phyloP scores from a whole-genome alignment of 2,797 vertebrate species.

The Loriculus beryllinus region DNA sequence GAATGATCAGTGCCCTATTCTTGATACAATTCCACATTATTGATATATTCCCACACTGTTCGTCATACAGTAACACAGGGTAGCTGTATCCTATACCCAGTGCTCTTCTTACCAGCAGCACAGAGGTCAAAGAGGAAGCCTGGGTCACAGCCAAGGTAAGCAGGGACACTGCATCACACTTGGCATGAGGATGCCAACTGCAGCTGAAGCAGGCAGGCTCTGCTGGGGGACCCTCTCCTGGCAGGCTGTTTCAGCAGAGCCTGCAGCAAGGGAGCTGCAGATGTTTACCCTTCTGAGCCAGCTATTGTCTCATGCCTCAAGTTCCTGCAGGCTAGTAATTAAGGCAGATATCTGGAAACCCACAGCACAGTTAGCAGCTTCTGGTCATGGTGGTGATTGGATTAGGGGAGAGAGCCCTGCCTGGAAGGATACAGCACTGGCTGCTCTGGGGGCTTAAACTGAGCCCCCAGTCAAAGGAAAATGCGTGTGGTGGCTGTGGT shows the following conservation, averaged over 20 bases:
- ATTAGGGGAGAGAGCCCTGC: constrained; percentile 29
- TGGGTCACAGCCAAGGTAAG: neutral
- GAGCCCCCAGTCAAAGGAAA: constrained; percentile 37
- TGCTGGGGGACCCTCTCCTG: neutral
- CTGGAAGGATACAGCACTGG: constrained; percentile 29
- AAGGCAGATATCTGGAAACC: constrained; percentile 44
- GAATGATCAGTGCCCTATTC: fast-evolving
- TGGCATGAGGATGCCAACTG: neutral
- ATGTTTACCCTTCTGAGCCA: constrained; percentile 18
- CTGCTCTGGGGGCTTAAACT: constrained; percentile 7
- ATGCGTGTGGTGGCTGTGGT: constrained; percentile 32
- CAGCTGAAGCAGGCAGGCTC: neutral
- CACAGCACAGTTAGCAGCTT: constrained; percentile 26
- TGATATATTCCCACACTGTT: fast-evolving
- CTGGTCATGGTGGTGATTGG: constrained; percentile 53
- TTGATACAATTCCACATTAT: fast-evolving
- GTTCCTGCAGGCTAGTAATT: neutral
- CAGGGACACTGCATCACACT: neutral
- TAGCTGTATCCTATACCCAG: neutral
- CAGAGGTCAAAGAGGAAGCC: constrained; percentile 10
- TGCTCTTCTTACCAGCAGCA: neutral
- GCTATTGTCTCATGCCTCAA: neutral
- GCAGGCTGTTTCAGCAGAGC: neutral
- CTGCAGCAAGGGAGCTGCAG: constrained; percentile 17
- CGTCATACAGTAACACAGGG: neutral